Evolutionary conservation across 2,797 vertebrate genomes (phyloP), one percentile per base, ranked within the genome.

Genomic region (Rhyacichthys aspro): DNA sequence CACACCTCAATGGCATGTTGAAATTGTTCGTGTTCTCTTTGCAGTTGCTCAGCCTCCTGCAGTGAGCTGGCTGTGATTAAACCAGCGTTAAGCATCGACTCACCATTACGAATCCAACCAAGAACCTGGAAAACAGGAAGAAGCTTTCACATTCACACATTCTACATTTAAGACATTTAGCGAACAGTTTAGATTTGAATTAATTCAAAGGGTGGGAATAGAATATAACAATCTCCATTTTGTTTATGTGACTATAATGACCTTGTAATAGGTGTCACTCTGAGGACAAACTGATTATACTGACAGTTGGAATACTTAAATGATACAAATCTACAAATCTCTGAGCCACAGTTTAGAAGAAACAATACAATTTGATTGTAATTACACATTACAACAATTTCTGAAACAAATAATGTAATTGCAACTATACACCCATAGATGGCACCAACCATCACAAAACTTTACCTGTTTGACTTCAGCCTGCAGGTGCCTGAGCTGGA

Each of bases 21-120:
- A 82, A 99, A 99, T 82, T 99, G 97, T 63, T 99, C 97, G 0
- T 99, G 97, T 41, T 98, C 97, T 64, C 96, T 90, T 89, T 99
- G 97, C 37, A 99, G 93, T 67, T 98, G 97, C 41, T 99, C 97
- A 0, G 97, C 97, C 76, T 99, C 97, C 82, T 97, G 97, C 53
- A 99, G 85, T 0, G 97, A 99, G 85, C 97, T 98, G 65, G 97
- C 97, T 1, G 97, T 98, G 84, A 99, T 99, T 5, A 98, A 89
- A 9, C 97, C 96, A 0, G 97, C 97, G 1, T 98, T 99, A 53
- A 99, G 81, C 97, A 99, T 99, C 0, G 97, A 99, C 85, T 98
- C 97, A 0, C 97, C 97, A 0, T 99, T 99, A 70, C 97, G 94
- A 73, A 99, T 99, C 97, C 97, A 99, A 42, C 97, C 97, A 70